These are phyloP conservation scores for Pyrocoelia pectoralis DNA, from an alignment of 2,888 invertebrate species.

Conservation along the genomic window DNA sequence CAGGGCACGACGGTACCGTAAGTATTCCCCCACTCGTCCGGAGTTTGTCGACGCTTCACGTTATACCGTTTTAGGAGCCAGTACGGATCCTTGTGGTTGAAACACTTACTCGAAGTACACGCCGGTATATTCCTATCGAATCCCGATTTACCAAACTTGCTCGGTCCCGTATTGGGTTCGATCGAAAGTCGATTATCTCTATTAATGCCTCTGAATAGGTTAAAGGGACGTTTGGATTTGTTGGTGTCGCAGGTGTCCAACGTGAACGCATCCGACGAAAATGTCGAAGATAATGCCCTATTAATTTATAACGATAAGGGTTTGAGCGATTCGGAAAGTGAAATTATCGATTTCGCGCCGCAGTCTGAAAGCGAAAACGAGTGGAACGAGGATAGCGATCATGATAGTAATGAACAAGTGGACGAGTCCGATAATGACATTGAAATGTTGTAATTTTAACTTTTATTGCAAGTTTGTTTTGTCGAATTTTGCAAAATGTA, in stretches of 20 bases:
- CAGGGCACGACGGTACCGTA: constrained; percentile 74
- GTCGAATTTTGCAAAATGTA: too few species aligned
- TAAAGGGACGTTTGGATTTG: constrained; percentile 70
- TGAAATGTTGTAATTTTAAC: constrained; percentile 17
- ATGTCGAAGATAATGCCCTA: constrained; percentile 60
- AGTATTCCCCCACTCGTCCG: constrained; percentile 55
- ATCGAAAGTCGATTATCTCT: constrained; percentile 65
- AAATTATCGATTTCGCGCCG: constrained; percentile 49
- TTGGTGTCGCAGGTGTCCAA: constrained; percentile 64
- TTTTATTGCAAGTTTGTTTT: too few species aligned
- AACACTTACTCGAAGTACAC: constrained; percentile 66
- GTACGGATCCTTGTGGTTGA: constrained; percentile 67
- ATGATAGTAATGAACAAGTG: constrained; percentile 29
- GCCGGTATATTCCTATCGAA: constrained; percentile 70
- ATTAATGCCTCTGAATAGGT: constrained; percentile 63
- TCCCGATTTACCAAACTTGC: constrained; percentile 65
- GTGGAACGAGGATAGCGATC: constrained; percentile 56
- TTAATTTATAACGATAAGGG: constrained; percentile 67
- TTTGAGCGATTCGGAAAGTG: constrained; percentile 56
- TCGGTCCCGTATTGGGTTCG: constrained; percentile 65
- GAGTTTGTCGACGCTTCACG: too few species aligned
- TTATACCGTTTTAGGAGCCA: constrained; percentile 59
- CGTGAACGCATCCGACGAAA: constrained; percentile 46
- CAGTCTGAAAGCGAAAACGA: constrained; percentile 55
- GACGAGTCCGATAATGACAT: constrained; percentile 12